phyloP scores from a whole-genome alignment of 1,140 invertebrate species.

The Drosophila triauraria region DNA sequence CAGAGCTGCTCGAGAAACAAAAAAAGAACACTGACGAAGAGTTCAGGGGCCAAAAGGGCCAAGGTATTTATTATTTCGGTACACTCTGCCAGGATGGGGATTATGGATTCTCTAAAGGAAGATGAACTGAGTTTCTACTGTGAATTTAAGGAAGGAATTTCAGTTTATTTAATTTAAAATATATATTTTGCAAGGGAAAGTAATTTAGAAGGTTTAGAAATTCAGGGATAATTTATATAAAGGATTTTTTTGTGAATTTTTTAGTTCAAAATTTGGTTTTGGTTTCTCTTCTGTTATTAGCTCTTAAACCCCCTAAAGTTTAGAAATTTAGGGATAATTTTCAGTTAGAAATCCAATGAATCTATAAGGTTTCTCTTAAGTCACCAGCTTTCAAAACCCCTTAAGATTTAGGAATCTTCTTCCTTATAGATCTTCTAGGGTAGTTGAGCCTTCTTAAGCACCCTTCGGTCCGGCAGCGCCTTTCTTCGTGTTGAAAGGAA shows the following conservation, averaged over 20 bases:
- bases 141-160: neutral
- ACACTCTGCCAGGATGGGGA: conserved; percentile 21
- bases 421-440: conserved; percentile 3
- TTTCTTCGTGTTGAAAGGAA: conserved; percentile 80
- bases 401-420: neutral
- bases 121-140: neutral
- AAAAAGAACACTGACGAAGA: conserved; percentile 39
- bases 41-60: conserved; percentile 53
- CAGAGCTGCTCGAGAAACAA: conserved; percentile 33
- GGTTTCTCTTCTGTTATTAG: neutral
- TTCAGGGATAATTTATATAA: neutral
- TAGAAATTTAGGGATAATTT: too few species aligned
- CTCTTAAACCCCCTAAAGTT: too few species aligned
- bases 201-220: neutral
- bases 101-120: neutral
- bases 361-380: neutral
- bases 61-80: conserved; percentile 58
- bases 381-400: neutral
- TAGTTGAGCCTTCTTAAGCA: conserved; percentile 13
- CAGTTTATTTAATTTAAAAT: neutral
- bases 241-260: neutral
- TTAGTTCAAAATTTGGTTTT: too few species aligned
- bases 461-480: neutral
- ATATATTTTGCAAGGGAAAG: neutral
- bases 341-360: too few species aligned